phyloP scores from a whole-genome alignment of 2,888 invertebrate genomes.

The Drosophila neonasuta region DNA sequence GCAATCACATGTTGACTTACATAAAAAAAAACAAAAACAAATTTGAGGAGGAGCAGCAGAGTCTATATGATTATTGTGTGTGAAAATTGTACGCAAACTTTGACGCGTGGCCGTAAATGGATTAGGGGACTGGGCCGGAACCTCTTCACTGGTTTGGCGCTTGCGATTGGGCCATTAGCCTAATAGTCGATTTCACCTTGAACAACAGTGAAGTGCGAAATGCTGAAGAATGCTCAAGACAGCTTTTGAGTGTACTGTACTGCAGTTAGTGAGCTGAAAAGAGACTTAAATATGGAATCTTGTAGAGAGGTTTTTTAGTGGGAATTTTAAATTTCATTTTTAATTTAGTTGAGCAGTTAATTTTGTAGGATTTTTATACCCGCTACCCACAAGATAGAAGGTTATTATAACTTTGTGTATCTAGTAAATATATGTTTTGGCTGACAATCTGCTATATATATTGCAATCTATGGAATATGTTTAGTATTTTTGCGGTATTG shows the following conservation, averaged over 20 bases:
- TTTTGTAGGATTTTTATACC: too few relatives aligned
- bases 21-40: conserved; percentile 26
- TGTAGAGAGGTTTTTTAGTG: too few relatives aligned
- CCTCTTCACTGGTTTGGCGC: neutral
- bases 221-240: conserved; percentile 3
- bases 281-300: too few relatives aligned
- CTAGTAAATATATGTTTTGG: too few relatives aligned
- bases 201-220: conserved; percentile 32
- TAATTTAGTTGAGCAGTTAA: too few relatives aligned
- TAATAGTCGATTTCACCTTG: conserved; percentile 48
- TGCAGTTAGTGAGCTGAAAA: neutral
- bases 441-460: too few relatives aligned
- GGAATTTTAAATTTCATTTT: too few relatives aligned
- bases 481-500: too few relatives aligned
- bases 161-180: conserved; percentile 44
- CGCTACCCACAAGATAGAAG: too few relatives aligned
- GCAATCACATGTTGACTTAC: conserved; percentile 55
- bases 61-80: conserved; percentile 50
- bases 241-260: conserved; percentile 49
- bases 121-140: conserved; percentile 27
- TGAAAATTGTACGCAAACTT: conserved; percentile 57
- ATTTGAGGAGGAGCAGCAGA: neutral
- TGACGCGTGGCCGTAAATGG: conserved; percentile 52
- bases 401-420: too few relatives aligned
- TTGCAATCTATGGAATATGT: too few relatives aligned